Conservation (phyloP, 35 echinoderm and acorn worm species). For the Acanthaster planci region DNA sequence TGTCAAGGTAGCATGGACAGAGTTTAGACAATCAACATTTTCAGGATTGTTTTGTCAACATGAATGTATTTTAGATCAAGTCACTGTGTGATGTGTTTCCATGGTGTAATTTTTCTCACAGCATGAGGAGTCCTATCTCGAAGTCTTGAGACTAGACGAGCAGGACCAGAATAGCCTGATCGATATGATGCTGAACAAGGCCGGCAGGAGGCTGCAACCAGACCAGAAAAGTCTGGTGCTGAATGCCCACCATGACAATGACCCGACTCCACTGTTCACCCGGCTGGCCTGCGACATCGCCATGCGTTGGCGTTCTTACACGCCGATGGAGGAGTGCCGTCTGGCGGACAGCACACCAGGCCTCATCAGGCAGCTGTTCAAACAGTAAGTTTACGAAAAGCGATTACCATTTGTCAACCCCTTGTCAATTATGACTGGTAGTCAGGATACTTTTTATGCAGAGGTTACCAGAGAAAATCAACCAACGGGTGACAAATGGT, state of each 20-base stretch:
- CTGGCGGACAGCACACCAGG: constrained; percentile 66
- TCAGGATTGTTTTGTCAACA: too few species aligned
- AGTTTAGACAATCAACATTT: too few species aligned
- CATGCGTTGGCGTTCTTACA: constrained; percentile 68
- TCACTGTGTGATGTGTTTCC: too few species aligned
- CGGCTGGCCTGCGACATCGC: constrained; percentile 79
- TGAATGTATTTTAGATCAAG: too few species aligned
- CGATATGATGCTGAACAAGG: not conserved
- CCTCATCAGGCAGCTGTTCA: constrained; percentile 83
- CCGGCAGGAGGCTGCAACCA: constrained; percentile 19
- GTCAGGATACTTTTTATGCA: too few species aligned
- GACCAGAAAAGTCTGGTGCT: constrained; percentile 44
- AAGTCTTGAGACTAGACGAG: not conserved
- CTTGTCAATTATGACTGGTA: too few species aligned
- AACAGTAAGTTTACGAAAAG: constrained; percentile 89
- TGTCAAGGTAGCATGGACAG: constrained; percentile 19
- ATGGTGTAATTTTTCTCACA: not conserved
- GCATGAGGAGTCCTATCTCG: constrained; percentile 1
- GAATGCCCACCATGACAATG: constrained; percentile 27
- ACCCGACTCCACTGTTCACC: constrained; percentile 80
- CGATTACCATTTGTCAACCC: too few species aligned
- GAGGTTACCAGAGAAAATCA: too few species aligned
- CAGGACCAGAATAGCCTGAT: not conserved
- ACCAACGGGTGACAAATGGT: too few species aligned
- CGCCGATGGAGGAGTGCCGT: constrained; percentile 52